These are phyloP conservation scores for Paramuricea clavata DNA, from an alignment of 92 coral and sea anemone species.

Conservation along the genomic window DNA sequence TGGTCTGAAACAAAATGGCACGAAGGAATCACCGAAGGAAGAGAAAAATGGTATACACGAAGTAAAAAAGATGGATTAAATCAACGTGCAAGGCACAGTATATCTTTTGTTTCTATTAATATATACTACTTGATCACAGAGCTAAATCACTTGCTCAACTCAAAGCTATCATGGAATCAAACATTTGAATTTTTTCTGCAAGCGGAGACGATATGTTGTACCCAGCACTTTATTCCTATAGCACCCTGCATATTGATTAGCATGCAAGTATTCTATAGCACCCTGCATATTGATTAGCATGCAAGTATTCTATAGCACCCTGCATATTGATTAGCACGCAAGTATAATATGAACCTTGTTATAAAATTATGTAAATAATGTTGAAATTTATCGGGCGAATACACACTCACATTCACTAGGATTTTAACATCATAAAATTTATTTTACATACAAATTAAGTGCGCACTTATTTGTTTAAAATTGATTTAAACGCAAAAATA, in stretches of 20 bases:
- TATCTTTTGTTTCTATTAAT: background rate
- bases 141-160: background rate
- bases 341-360: too few relatives aligned
- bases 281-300: too few relatives aligned
- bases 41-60: background rate
- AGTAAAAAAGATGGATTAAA: background rate
- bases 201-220: background rate
- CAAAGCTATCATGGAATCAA: background rate
- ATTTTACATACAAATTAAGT: too few relatives aligned
- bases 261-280: too few relatives aligned
- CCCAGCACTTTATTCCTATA: background rate
- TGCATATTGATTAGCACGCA: too few relatives aligned
- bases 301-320: too few relatives aligned
- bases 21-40: background rate
- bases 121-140: background rate
- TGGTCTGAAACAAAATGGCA: slow-evolving; percentile 69
- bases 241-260: too few relatives aligned
- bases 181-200: background rate
- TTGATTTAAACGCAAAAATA: background rate
- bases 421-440: too few relatives aligned
- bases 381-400: too few relatives aligned
- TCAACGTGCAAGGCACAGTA: background rate
- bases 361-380: too few relatives aligned
- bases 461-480: too few relatives aligned
- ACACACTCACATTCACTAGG: too few relatives aligned